These are phyloP conservation scores for Drosophila fungiperda DNA, from an alignment of 2,888 invertebrate species.

Conservation along the genomic window DNA sequence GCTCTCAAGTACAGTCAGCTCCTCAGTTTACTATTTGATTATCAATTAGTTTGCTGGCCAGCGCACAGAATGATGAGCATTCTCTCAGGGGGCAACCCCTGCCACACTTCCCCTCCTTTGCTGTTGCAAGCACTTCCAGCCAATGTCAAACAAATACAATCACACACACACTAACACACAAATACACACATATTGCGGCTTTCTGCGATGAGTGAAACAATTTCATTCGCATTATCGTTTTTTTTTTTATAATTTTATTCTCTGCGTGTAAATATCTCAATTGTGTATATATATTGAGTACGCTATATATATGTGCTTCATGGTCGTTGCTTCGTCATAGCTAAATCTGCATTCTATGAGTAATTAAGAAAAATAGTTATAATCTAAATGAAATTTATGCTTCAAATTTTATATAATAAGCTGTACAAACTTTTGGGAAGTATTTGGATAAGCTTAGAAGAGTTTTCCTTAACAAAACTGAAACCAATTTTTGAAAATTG, in stretches of 20 bases:
- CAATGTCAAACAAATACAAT: conserved; percentile 58
- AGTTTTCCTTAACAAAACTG: background rate
- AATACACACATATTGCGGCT: conserved; percentile 15
- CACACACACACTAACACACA: conserved; percentile 3
- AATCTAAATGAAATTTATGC: background rate
- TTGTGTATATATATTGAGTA: background rate
- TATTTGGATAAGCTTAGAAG: no score
- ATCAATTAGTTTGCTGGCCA: conserved; percentile 67
- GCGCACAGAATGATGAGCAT: conserved; percentile 36
- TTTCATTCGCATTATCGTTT: conserved; percentile 28
- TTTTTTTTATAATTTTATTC: conserved; percentile 1
- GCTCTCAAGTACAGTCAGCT: conserved; percentile 51
- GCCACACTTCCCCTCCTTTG: background rate
- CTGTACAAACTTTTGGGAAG: background rate
- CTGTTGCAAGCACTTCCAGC: conserved; percentile 48
- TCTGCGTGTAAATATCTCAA: conserved; percentile 15
- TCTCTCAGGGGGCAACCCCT: conserved; percentile 6
- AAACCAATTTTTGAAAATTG: background rate
- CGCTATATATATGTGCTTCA: conserved; percentile 21
- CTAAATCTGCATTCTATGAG: conserved; percentile 1
- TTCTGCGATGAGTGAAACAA: conserved; percentile 34
- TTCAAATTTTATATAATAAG: background rate
- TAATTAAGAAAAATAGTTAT: background rate
- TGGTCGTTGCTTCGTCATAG: conserved; percentile 19
- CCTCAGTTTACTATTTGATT: conserved; percentile 67